Percentiles rank a stretch among this genome's conserved stretches.
Conservation (phyloP, 2,113 vertebrate species). For the Notiomystis cincta region DNA sequence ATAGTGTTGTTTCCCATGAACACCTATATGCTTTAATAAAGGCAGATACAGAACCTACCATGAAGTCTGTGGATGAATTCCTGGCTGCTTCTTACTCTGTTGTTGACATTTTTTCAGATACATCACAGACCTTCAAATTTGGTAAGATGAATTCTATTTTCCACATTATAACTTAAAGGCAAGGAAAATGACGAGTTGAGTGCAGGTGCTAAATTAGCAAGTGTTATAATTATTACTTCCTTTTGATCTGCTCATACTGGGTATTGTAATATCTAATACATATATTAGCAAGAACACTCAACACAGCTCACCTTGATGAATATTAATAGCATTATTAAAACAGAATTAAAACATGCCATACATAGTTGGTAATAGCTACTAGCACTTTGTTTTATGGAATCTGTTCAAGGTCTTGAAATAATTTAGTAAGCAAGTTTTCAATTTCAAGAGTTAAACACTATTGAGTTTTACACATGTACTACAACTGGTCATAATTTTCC, state of each 20-base stretch:
- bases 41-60: neutral
- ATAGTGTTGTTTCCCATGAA: neutral
- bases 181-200: neutral
- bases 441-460: neutral
- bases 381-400: neutral
- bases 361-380: neutral
- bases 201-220: neutral
- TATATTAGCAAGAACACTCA: neutral
- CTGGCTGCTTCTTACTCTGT: neutral
- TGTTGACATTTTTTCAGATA: neutral
- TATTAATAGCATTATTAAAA: constrained; percentile 38
- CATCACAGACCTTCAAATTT: neutral
- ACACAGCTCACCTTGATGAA: neutral
- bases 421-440: neutral
- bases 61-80: neutral
- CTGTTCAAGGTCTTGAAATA: neutral
- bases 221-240: neutral
- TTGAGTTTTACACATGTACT: neutral
- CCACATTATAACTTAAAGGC: neutral
- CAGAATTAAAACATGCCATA: neutral
- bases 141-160: neutral
- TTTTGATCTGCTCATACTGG: neutral
- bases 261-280: neutral
- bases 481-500: neutral
- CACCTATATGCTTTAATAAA: neutral